Base-by-base conservation (phyloP, 2,888 invertebrate genomes). In the Dusona sp. region DNA sequence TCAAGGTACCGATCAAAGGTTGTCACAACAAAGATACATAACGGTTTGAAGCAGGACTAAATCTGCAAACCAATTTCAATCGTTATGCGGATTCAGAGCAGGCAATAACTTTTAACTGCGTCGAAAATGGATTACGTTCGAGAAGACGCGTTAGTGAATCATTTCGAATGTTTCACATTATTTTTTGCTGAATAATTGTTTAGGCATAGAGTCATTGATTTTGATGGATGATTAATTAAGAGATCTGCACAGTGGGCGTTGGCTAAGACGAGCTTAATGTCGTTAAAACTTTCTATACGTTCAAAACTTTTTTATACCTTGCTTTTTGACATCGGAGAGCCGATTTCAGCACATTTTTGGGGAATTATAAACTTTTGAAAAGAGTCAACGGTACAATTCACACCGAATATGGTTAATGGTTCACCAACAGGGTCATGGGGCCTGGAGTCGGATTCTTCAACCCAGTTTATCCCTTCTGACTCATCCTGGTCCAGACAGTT, bases 401-500 rank as follows among this genome's bases (percentile, higher is more conserved):
- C 11, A 38, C 57, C 13, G 36, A 70, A 25, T 9, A 70, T 70
- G 2, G 72, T n/a, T 72, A 3, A 36, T 25, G 25, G 29, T 51
- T 16, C 16, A 11, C 33, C 33, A n/a, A 16, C 29, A 48, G 72
- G 72, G 72, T 72, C 68, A 51, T 22, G n/a, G 25, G 29, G 4
- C 72, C 72, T 51, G 19, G 13, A 13, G 36, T 22, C 29, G 38
- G 57, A 25, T 38, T 38, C 57, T 57, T 57, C 73, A 22, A 7
- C 54, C 25, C 6, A 74, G 57, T 57, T 74, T 11, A 57, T 25
- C 38, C 22, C 22, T 65, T 33, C 11, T 36, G 36, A 77, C 13
- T 48, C 25, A 77, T 33, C 13, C 19, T 19, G 29, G 19, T 38
- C 19, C 54, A 68, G 67, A 78, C 67, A 38, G 51, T 54, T 51